These are phyloP conservation scores for Crypturellus tataupa DNA, from an alignment of 2,797 vertebrate species.

Conservation along the genomic window DNA sequence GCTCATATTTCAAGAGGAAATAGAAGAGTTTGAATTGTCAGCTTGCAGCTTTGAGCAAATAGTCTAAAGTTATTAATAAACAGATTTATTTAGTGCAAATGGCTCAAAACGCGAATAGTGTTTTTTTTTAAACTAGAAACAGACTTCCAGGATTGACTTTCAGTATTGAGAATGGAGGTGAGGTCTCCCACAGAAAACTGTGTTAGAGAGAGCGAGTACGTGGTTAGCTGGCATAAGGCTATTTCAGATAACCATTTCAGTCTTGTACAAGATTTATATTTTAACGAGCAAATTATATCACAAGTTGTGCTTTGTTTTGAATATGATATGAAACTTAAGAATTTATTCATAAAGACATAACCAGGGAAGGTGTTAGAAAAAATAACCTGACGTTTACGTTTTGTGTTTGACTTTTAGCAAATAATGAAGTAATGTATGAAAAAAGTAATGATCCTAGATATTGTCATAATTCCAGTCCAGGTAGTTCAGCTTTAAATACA, in stretches of 20 bases:
- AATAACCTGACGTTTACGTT: conserved; percentile 31
- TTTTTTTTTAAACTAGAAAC: neutral
- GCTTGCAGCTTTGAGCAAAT: neutral
- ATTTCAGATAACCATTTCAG: neutral
- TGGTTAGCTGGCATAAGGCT: neutral
- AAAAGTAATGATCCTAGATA: conserved; percentile 41
- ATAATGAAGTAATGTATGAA: neutral
- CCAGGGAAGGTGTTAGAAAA: conserved; percentile 21
- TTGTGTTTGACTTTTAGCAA: conserved; percentile 30
- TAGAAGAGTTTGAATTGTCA: neutral
- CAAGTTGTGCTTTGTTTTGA: neutral
- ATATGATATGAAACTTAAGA: neutral
- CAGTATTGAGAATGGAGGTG: neutral
- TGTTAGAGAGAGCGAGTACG: neutral
- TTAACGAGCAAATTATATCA: neutral
- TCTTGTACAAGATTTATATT: neutral
- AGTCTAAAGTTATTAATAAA: neutral
- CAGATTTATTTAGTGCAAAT: neutral
- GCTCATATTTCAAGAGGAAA: neutral
- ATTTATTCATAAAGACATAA: neutral
- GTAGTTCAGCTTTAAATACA: neutral
- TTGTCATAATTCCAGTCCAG: neutral
- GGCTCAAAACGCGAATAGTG: neutral
- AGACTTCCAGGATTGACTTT: neutral
- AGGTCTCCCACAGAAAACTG: neutral